Evolutionary conservation across 2,888 invertebrate genomes (phyloP).

Genomic region (Cosmia trapezina): DNA sequence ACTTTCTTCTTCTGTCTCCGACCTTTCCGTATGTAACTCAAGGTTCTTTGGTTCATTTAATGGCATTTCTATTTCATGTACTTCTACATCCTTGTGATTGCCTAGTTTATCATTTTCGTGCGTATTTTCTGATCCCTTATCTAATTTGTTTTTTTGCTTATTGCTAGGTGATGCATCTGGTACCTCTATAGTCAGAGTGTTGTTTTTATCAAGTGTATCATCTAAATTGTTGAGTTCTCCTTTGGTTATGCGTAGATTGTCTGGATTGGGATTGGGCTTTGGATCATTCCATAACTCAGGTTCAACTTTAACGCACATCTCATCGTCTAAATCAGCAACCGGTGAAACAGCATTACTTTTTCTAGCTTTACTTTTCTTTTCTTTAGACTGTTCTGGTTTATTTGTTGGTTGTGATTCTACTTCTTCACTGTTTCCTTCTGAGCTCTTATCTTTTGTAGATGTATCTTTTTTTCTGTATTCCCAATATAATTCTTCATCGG

Average conservation of each 20-base stretch:
- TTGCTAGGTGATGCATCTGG: not conserved
- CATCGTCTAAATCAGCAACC: not conserved
- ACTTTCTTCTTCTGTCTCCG: not conserved
- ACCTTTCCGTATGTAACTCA: not conserved
- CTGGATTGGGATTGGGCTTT: slow-evolving; percentile 1
- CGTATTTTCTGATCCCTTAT: not conserved
- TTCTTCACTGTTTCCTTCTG: slow-evolving; percentile 31
- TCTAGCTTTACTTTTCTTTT: not conserved
- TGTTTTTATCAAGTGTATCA: not conserved
- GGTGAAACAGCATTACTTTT: not conserved
- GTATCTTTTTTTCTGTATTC: not conserved
- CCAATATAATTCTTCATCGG: slow-evolving; percentile 69
- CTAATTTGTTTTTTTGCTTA: not conserved
- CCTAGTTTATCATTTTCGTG: not conserved
- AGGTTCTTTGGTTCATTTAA: not conserved
- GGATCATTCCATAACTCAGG: slow-evolving; percentile 37
- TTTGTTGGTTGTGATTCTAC: not conserved
- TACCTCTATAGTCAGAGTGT: not conserved
- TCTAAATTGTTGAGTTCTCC: slow-evolving; percentile 14
- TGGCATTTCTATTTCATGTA: not conserved
- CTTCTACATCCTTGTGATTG: not conserved
- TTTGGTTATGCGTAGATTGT: slow-evolving; percentile 7
- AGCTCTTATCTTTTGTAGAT: slow-evolving; percentile 13
- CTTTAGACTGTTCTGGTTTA: not conserved
- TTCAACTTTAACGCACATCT: slow-evolving; percentile 20